phyloP scores from a whole-genome alignment of 2,888 invertebrate genomes.

The Linyphia triangularis region DNA sequence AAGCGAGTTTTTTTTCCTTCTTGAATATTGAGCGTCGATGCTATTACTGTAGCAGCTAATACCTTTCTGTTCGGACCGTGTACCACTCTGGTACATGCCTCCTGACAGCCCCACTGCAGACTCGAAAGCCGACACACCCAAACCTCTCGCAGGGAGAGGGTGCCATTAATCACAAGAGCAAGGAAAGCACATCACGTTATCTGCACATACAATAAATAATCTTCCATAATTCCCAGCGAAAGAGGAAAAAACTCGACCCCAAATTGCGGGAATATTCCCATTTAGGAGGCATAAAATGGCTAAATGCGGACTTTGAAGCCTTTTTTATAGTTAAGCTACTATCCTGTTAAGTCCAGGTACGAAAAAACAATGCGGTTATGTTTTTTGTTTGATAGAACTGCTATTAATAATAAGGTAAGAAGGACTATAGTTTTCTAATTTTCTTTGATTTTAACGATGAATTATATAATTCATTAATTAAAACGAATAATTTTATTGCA shows the following conservation, averaged over 20 bases:
- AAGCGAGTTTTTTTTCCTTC: neutral
- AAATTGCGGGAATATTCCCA: conserved; percentile 46
- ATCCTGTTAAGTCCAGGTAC: neutral
- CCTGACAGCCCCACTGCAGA: conserved; percentile 15
- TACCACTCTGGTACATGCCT: conserved; percentile 7
- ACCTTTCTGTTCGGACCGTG: conserved; percentile 6
- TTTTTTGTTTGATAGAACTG: too few relatives aligned
- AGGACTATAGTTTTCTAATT: too few relatives aligned
- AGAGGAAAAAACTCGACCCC: conserved; percentile 44
- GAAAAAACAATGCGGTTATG: too few relatives aligned
- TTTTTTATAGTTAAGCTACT: conserved; percentile 19
- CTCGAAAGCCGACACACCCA: conserved; percentile 69
- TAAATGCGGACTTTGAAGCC: conserved; percentile 33
- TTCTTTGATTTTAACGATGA: too few relatives aligned
- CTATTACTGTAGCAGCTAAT: neutral
- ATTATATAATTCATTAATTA: too few relatives aligned
- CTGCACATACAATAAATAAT: conserved; percentile 73
- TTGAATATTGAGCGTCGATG: conserved; percentile 4
- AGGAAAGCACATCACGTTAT: conserved; percentile 73
- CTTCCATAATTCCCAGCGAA: conserved; percentile 62
- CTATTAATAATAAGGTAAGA: too few relatives aligned
- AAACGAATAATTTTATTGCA: too few relatives aligned
- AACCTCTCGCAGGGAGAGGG: conserved; percentile 39
- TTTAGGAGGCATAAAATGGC: conserved; percentile 52
- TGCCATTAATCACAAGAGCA: conserved; percentile 68